A percentile compares a stretch with the other conserved stretches of the same genome.
Conservation (phyloP, 2,888 invertebrate genomes). For the Pandemis corylana region DNA sequence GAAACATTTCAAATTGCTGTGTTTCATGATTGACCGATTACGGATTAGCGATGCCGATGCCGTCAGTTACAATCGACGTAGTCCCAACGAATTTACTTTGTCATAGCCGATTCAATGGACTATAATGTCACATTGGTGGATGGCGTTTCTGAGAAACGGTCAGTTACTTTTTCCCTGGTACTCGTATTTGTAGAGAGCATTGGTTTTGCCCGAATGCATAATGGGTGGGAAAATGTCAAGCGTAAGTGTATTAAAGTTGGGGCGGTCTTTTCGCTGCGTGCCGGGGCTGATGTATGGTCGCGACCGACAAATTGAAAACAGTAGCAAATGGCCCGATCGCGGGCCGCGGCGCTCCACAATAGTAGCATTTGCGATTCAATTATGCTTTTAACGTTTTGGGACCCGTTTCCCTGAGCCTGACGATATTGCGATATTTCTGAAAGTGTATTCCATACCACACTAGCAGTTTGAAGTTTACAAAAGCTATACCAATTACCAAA, state of each 20-base stretch:
- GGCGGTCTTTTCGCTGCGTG: slow-evolving; percentile 64
- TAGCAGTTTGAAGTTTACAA: background rate
- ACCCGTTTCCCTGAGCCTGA: slow-evolving; percentile 20
- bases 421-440: slow-evolving; percentile 13
- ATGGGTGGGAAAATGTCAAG: slow-evolving; percentile 78
- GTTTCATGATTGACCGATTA: slow-evolving; percentile 16
- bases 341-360: slow-evolving; percentile 59
- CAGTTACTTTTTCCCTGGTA: slow-evolving; percentile 59
- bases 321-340: slow-evolving; percentile 77
- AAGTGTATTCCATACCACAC: background rate
- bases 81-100: slow-evolving; percentile 3
- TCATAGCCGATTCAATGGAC: slow-evolving; percentile 16
- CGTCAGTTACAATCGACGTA: slow-evolving; percentile 16
- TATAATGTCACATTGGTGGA: slow-evolving; percentile 22
- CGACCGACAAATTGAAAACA: slow-evolving; percentile 78
- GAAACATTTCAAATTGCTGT: slow-evolving; percentile 2
- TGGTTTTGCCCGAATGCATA: slow-evolving; percentile 74
- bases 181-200: slow-evolving; percentile 68
- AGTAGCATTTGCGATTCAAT: slow-evolving; percentile 48
- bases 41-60: slow-evolving; percentile 19
- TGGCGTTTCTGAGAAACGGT: slow-evolving; percentile 53
- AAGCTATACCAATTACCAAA: background rate
- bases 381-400: slow-evolving; percentile 36
- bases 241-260: slow-evolving; percentile 79
- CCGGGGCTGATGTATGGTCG: slow-evolving; percentile 75